Conservation (phyloP, 2,888 invertebrate genomes). For the Cantharis rustica region DNA sequence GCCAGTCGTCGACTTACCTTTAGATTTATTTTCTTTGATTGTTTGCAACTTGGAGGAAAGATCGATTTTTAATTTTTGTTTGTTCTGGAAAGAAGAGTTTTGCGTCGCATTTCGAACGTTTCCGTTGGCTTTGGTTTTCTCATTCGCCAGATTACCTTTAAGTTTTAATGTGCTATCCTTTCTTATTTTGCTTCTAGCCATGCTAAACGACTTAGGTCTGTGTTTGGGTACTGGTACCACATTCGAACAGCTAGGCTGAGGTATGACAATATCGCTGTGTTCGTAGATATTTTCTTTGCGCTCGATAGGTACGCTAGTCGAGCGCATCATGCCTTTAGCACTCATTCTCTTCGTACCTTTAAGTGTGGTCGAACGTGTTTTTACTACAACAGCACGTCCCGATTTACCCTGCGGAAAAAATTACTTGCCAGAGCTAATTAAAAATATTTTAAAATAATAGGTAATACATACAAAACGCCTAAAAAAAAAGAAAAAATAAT, state of each 20-base stretch:
- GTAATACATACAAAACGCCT: neutral
- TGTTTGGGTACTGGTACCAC: slow-evolving; percentile 15
- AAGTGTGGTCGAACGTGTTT: slow-evolving; percentile 38
- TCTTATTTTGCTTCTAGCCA: slow-evolving; percentile 2
- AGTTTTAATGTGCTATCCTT: slow-evolving; percentile 12
- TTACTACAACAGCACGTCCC: slow-evolving; percentile 40
- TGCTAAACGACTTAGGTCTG: slow-evolving; percentile 19
- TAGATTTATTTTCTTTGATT: slow-evolving; percentile 30
- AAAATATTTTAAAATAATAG: neutral
- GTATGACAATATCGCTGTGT: slow-evolving; percentile 15
- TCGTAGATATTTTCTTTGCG: slow-evolving; percentile 49
- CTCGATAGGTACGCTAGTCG: slow-evolving; percentile 43
- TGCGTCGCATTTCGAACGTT: slow-evolving; percentile 21
- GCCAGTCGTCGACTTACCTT: slow-evolving; percentile 13
- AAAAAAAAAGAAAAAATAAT: slow-evolving; percentile 8
- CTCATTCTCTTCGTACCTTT: slow-evolving; percentile 35
- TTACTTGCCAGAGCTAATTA: slow-evolving; percentile 46
- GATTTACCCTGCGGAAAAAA: slow-evolving; percentile 52
- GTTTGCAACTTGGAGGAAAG: slow-evolving; percentile 23
- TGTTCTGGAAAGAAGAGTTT: slow-evolving; percentile 6
- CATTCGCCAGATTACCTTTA: slow-evolving; percentile 10
- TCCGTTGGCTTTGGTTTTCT: slow-evolving; percentile 23
- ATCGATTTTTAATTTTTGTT: slow-evolving; percentile 27
- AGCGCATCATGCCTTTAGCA: slow-evolving; percentile 29
- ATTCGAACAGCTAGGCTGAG: slow-evolving; percentile 46